Percentiles rank a stretch among this genome's conserved stretches.
phyloP scores from a whole-genome alignment of 1,140 invertebrate species.

The Micrasema longulum region DNA sequence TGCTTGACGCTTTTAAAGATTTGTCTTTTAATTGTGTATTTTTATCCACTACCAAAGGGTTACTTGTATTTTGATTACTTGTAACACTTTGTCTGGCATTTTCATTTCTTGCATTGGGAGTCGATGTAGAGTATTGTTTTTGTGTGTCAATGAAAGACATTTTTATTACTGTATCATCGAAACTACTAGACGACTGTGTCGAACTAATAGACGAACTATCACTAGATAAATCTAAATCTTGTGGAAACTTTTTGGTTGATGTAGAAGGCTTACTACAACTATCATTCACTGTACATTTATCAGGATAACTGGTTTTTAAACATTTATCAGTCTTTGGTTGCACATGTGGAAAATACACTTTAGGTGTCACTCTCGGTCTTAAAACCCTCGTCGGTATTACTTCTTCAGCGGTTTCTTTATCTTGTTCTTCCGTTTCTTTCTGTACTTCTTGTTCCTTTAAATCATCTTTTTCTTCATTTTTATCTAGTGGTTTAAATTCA shows the following conservation, averaged over 20 bases:
- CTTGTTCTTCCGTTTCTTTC: background rate
- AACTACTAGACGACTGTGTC: background rate
- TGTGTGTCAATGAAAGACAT: background rate
- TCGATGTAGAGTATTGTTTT: slow-evolving; percentile 10
- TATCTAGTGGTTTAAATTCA: no score
- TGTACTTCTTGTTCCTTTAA: background rate
- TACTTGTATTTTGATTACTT: background rate
- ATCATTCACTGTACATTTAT: no score
- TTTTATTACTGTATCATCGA: background rate
- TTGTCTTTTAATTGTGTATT: slow-evolving; percentile 12
- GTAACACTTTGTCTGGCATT: background rate
- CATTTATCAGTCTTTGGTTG: no score
- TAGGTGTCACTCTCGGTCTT: slow-evolving; percentile 14
- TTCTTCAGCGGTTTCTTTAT: background rate
- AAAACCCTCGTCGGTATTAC: slow-evolving; percentile 21
- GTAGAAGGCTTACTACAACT: slow-evolving; percentile 2
- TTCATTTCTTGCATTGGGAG: slow-evolving; percentile 12
- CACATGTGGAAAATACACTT: slow-evolving; percentile 8
- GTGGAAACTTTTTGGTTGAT: background rate
- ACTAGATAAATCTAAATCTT: background rate
- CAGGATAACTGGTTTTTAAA: no score
- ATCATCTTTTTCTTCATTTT: background rate
- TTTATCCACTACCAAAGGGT: background rate
- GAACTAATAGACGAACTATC: slow-evolving; percentile 13
- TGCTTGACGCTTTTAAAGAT: slow-evolving; percentile 27